Evolutionary conservation across 2,888 invertebrate species (phyloP).

Genomic region (Eilema griseolum): DNA sequence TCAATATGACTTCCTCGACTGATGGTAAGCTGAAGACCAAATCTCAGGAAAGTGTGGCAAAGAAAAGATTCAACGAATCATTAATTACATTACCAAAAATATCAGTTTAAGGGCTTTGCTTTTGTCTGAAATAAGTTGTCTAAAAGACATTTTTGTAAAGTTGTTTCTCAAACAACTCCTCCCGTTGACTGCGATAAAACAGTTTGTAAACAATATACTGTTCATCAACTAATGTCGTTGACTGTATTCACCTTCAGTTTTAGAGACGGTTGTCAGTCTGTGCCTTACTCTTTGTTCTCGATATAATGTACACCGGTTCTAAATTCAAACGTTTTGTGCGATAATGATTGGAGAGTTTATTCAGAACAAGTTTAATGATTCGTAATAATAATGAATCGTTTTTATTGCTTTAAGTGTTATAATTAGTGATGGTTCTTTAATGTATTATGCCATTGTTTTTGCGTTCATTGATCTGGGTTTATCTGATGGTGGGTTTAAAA

Average conservation of each 20-base stretch:
- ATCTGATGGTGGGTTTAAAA: not conserved
- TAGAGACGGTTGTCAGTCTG: slow-evolving; percentile 53
- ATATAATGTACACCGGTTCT: slow-evolving; percentile 30
- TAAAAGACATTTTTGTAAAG: no score
- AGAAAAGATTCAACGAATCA: no score
- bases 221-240: no score
- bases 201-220: no score
- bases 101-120: no score
- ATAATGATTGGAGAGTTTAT: slow-evolving; percentile 9
- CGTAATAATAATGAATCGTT: slow-evolving; percentile 29
- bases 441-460: slow-evolving; percentile 1
- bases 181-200: no score
- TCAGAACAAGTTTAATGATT: not conserved
- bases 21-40: no score
- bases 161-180: no score
- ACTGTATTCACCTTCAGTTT: slow-evolving; percentile 46
- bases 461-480: slow-evolving; percentile 22
- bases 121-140: no score
- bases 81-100: no score
- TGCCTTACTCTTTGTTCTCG: slow-evolving; percentile 46
- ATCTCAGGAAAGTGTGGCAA: no score
- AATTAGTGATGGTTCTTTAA: slow-evolving; percentile 28
- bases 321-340: slow-evolving; percentile 10
- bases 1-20: no score
- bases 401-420: slow-evolving; percentile 24